Evolutionary conservation across 30 jellyfish, hydroid and myxozoan species (phyloP).

Genomic region (Turritopsis dohrnii): DNA sequence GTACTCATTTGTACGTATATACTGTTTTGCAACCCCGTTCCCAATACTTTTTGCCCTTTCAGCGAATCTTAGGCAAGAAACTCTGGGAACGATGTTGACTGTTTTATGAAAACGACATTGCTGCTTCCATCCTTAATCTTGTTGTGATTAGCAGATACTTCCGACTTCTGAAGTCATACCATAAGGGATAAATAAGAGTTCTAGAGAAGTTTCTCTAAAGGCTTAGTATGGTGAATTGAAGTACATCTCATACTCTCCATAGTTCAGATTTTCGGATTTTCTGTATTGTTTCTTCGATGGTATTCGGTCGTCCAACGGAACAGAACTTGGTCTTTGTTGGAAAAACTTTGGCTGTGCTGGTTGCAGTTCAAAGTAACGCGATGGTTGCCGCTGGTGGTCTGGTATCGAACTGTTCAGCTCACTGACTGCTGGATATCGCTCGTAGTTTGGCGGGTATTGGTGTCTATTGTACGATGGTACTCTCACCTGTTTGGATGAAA

Average conservation of each 20-base stretch:
- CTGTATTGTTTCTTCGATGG: background rate
- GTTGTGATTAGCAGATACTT: too few relatives aligned
- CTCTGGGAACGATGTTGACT: too few relatives aligned
- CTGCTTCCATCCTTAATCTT: too few relatives aligned
- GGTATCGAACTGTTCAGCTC: background rate
- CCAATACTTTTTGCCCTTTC: too few relatives aligned
- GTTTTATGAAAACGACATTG: too few relatives aligned
- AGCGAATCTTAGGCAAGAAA: too few relatives aligned
- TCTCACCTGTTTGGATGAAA: background rate
- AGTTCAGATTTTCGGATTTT: background rate
- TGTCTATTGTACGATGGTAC: background rate
- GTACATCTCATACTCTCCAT: background rate
- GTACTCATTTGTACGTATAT: too few relatives aligned
- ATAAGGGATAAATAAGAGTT: too few relatives aligned
- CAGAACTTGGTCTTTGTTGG: background rate
- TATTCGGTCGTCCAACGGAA: background rate
- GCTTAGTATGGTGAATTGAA: background rate
- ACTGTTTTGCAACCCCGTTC: too few relatives aligned
- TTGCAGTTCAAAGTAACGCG: background rate
- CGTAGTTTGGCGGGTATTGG: background rate
- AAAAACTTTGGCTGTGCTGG: background rate
- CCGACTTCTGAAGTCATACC: too few relatives aligned
- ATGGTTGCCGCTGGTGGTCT: background rate
- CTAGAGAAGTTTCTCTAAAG: too few relatives aligned
- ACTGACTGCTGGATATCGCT: background rate